Evolutionary conservation across 2,113 vertebrate genomes (phyloP).

Genomic region (Emydura subglobosa): DNA sequence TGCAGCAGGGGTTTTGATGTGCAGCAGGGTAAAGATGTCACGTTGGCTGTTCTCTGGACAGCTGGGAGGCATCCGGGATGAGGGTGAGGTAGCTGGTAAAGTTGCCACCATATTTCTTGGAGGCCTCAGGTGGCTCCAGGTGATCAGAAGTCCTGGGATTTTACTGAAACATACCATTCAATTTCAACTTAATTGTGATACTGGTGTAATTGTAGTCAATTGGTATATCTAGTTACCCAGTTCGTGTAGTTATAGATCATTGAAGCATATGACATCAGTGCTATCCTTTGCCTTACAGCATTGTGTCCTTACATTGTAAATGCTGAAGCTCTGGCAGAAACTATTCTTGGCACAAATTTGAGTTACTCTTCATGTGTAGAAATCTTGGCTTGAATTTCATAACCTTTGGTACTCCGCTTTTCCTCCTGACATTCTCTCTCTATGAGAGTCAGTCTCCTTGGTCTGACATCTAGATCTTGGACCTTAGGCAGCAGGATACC

Average conservation of each 20-base stretch:
- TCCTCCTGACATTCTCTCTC: slow-evolving; percentile 52
- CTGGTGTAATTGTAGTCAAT: neutral
- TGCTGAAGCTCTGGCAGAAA: neutral
- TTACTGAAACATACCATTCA: neutral
- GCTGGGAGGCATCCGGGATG: neutral
- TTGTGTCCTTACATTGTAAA: neutral
- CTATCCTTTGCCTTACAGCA: neutral
- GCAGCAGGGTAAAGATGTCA: neutral
- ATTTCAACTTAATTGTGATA: neutral
- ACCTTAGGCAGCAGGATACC: slow-evolving; percentile 78
- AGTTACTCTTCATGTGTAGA: slow-evolving; percentile 12
- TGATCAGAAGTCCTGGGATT: neutral
- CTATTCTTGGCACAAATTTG: neutral
- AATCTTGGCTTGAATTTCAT: slow-evolving; percentile 48
- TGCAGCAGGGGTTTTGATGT: neutral
- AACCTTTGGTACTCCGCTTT: slow-evolving; percentile 37
- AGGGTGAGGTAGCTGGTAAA: neutral
- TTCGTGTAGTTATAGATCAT: slow-evolving; percentile 1
- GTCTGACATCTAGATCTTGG: slow-evolving; percentile 89
- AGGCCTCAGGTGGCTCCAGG: neutral
- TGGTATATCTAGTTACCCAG: neutral
- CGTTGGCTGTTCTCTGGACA: neutral
- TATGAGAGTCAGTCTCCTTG: slow-evolving; percentile 81
- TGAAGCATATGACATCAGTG: neutral
- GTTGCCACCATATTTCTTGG: neutral